Conservation (phyloP, 2,113 vertebrate genomes). For the Lucifuga dentata region DNA sequence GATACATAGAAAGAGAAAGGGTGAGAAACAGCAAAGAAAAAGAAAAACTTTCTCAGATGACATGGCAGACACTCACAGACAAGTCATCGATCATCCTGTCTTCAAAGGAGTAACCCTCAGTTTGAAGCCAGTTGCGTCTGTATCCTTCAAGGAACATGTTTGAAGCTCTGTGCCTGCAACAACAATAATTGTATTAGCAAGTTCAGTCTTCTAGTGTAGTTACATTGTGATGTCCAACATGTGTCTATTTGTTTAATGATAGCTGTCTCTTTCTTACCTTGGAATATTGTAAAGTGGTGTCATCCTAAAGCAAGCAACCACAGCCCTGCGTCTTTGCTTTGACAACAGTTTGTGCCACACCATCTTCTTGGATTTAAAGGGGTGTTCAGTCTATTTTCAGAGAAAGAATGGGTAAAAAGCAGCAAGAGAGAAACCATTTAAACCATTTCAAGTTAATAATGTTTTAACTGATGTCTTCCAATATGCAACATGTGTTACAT, state of each 20-base stretch:
- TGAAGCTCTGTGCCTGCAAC: slow-evolving; percentile 89
- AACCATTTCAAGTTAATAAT: too few species aligned
- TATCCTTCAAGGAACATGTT: slow-evolving; percentile 95
- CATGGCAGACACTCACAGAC: slow-evolving; percentile 83
- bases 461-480: too few species aligned
- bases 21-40: background rate
- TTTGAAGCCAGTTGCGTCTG: slow-evolving; percentile 88
- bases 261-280: slow-evolving; percentile 76
- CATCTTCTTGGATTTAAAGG: slow-evolving; percentile 95
- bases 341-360: slow-evolving; percentile 96
- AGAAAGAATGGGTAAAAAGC: background rate
- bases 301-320: slow-evolving; percentile 96
- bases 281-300: slow-evolving; percentile 93
- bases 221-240: background rate
- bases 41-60: background rate
- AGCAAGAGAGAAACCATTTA: too few species aligned
- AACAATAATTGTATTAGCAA: background rate
- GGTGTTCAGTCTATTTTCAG: slow-evolving; percentile 88
- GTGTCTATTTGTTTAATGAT: background rate
- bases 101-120: slow-evolving; percentile 92
- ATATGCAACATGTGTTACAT: too few species aligned
- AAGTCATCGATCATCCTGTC: slow-evolving; percentile 95
- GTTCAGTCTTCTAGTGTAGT: background rate
- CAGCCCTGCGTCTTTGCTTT: slow-evolving; percentile 93
- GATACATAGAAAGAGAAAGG: background rate